phyloP scores from a whole-genome alignment of 2,888 invertebrate genomes.

The Drosophila rubida region DNA sequence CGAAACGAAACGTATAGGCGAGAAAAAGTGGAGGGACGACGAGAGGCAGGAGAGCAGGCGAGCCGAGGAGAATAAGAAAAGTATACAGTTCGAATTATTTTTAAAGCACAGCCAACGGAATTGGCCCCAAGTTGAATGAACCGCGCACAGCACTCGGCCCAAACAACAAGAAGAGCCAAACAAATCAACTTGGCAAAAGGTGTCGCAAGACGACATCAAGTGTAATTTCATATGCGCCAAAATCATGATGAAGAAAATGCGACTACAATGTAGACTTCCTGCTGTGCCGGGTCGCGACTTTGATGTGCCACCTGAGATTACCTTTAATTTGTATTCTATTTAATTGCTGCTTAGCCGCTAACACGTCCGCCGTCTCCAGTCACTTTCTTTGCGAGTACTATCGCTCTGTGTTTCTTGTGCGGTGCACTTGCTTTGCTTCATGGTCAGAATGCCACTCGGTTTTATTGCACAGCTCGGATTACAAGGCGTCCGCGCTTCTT shows the following conservation, averaged over 20 bases:
- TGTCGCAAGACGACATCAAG: slow-evolving; percentile 18
- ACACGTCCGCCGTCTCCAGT: background rate
- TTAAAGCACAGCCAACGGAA: slow-evolving; percentile 41
- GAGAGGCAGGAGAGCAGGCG: slow-evolving; percentile 11
- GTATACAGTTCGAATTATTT: slow-evolving; percentile 50
- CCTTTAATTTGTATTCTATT: slow-evolving; percentile 1
- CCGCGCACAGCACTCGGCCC: slow-evolving; percentile 26
- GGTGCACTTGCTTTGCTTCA: background rate
- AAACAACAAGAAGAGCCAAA: slow-evolving; percentile 9
- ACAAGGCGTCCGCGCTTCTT: background rate
- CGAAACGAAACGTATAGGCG: background rate
- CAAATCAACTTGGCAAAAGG: slow-evolving; percentile 23
- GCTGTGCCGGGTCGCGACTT: background rate
- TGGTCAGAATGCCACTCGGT: background rate
- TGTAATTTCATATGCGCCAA: slow-evolving; percentile 13
- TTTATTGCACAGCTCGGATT: background rate
- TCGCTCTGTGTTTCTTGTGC: background rate
- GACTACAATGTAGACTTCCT: background rate
- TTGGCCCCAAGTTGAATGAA: slow-evolving; percentile 52
- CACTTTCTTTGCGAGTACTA: too few relatives aligned
- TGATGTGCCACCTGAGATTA: background rate
- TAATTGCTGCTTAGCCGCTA: background rate
- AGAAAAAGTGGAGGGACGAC: background rate
- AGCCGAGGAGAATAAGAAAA: slow-evolving; percentile 1
- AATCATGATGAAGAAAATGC: background rate